A percentile compares a stretch with the other conserved stretches of the same genome.
phyloP scores from a whole-genome alignment of 2,797 vertebrate genomes.

The Balearica regulorum region DNA sequence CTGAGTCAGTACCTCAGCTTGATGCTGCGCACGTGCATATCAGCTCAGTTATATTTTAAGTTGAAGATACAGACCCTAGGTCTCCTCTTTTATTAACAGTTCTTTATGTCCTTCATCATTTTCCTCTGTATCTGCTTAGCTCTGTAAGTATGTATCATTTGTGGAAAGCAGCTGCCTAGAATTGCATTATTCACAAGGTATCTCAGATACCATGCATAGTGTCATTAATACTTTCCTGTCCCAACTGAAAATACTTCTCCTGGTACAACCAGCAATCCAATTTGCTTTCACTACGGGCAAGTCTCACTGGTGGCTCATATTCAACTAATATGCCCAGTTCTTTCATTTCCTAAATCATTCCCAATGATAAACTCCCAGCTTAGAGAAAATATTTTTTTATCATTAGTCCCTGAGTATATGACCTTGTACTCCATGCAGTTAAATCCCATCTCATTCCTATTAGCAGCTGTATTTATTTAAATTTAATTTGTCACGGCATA shows the following conservation, averaged over 20 bases:
- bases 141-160: not conserved
- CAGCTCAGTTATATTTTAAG: not conserved
- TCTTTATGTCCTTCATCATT: not conserved
- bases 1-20: not conserved
- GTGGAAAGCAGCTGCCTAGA: not conserved
- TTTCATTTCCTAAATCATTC: not conserved
- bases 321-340: not conserved
- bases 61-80: not conserved
- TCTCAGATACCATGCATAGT: not conserved
- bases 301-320: not conserved
- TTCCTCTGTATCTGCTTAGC: not conserved
- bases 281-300: not conserved
- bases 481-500: constrained; percentile 14
- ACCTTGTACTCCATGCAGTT: not conserved
- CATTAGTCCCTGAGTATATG: not conserved
- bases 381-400: not conserved
- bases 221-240: not conserved
- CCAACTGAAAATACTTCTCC: not conserved
- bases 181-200: not conserved
- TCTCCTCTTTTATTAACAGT: not conserved
- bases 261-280: not conserved
- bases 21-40: not conserved
- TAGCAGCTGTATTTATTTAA: constrained; percentile 56
- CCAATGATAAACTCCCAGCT: not conserved
- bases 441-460: not conserved